Evolutionary conservation across 1,140 invertebrate genomes (phyloP).

Genomic region (Nephila pilipes): DNA sequence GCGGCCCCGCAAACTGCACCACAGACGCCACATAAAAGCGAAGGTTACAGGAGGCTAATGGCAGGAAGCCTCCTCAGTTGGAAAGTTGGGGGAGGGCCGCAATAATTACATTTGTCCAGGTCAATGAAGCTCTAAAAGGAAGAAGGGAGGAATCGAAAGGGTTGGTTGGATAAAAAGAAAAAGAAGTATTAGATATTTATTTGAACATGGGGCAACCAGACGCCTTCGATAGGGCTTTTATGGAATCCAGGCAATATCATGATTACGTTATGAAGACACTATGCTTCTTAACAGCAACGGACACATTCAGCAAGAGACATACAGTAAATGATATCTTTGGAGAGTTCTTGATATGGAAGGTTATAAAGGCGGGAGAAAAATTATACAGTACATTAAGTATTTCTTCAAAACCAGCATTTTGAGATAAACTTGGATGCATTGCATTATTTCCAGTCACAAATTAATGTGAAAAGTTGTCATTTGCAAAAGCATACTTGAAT

Average conservation of each 20-base stretch:
- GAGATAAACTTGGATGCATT: too few species aligned
- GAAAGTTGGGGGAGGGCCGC: conserved; percentile 67
- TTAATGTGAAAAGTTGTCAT: too few species aligned
- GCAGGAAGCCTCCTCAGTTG: conserved; percentile 73
- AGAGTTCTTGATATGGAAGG: too few species aligned
- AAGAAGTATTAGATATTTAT: conserved; percentile 65
- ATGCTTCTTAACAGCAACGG: neutral
- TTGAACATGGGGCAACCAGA: neutral
- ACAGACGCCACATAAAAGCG: conserved; percentile 73
- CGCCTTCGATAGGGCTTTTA: conserved; percentile 28
- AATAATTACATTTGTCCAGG: conserved; percentile 76
- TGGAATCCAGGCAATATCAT: conserved; percentile 19
- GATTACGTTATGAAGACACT: conserved; percentile 33
- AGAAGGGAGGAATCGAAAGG: conserved; percentile 37
- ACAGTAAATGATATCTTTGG: too few species aligned
- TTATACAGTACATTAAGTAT: too few species aligned
- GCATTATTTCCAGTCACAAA: too few species aligned
- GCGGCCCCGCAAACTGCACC: conserved; percentile 73
- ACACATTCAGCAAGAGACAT: neutral
- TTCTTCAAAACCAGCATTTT: too few species aligned
- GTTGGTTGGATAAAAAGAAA: conserved; percentile 38
- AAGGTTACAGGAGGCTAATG: conserved; percentile 65
- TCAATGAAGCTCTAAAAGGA: conserved; percentile 70
- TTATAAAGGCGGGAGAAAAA: too few species aligned
- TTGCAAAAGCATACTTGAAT: too few species aligned